These are phyloP conservation scores for Ornithorhynchus anatinus DNA, from an alignment of 2,113 vertebrate species.

Conservation along the genomic window DNA sequence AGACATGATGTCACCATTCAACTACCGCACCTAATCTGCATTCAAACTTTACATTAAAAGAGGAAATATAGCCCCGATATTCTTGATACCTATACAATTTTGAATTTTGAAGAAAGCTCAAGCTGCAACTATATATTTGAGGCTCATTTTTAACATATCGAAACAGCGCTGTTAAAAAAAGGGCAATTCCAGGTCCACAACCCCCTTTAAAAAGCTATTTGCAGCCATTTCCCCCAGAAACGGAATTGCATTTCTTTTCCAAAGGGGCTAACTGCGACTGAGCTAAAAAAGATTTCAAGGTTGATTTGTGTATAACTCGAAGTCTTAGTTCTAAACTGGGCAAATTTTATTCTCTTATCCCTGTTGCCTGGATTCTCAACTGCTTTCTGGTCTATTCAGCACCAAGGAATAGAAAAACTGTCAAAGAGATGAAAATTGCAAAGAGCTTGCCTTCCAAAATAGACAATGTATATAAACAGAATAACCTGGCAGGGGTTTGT, in stretches of 20 bases:
- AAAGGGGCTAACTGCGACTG: background rate
- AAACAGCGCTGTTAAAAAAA: too few relatives aligned
- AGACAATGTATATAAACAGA: background rate
- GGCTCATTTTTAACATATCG: too few relatives aligned
- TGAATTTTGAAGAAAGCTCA: too few relatives aligned
- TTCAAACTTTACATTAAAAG: too few relatives aligned
- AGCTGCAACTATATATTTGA: too few relatives aligned
- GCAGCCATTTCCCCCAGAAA: background rate
- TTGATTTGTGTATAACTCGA: background rate
- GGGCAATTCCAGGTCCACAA: too few relatives aligned
- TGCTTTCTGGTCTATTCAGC: background rate
- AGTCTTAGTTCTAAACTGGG: background rate
- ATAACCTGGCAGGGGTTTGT: background rate
- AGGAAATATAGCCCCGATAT: too few relatives aligned
- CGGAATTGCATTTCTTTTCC: background rate
- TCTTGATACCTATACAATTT: too few relatives aligned
- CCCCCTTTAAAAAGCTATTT: background rate
- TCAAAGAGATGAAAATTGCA: background rate
- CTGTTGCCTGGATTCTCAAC: background rate
- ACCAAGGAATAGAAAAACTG: constrained; percentile 6
- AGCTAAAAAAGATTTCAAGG: background rate
- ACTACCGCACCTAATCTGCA: too few relatives aligned
- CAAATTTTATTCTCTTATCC: background rate
- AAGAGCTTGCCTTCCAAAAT: background rate
- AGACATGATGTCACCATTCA: too few relatives aligned